Evolutionary conservation across 2,888 invertebrate species (phyloP).

Genomic region (Andrena trimmerana): DNA sequence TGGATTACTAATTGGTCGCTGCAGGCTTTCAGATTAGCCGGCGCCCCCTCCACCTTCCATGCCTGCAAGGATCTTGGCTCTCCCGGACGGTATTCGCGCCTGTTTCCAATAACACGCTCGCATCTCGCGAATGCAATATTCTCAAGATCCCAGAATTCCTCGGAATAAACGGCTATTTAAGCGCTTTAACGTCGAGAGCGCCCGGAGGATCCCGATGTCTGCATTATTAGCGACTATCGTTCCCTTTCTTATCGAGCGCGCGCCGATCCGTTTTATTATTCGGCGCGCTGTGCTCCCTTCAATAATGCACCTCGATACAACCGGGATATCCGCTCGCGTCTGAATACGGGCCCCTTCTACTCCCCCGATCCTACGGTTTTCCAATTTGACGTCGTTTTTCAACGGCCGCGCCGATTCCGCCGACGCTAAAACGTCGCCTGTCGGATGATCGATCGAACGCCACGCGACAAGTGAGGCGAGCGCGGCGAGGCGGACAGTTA

Average conservation of each 20-base stretch:
- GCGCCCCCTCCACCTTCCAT: too few relatives aligned
- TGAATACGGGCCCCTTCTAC: slow-evolving; percentile 36
- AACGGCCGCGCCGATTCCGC: background rate
- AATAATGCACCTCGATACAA: slow-evolving; percentile 65
- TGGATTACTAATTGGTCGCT: background rate
- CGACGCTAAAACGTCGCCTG: slow-evolving; percentile 9
- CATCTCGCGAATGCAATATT: slow-evolving; percentile 42
- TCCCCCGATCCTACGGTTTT: slow-evolving; percentile 60
- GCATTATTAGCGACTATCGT: slow-evolving; percentile 59
- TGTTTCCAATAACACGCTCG: slow-evolving; percentile 57
- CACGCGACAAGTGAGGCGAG: slow-evolving; percentile 15
- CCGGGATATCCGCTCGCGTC: slow-evolving; percentile 46
- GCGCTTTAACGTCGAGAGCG: slow-evolving; percentile 51
- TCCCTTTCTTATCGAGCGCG: slow-evolving; percentile 56
- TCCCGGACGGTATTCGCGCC: slow-evolving; percentile 12
- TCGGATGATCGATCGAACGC: slow-evolving; percentile 24
- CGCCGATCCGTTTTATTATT: slow-evolving; percentile 62
- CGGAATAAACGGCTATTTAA: slow-evolving; percentile 58
- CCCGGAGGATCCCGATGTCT: slow-evolving; percentile 44
- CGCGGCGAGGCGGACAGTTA: slow-evolving; percentile 1
- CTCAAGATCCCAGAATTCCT: slow-evolving; percentile 40
- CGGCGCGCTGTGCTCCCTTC: slow-evolving; percentile 45
- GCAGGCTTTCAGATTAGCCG: background rate
- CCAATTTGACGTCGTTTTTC: slow-evolving; percentile 64
- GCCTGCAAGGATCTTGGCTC: background rate